Base-by-base conservation (phyloP, 2,888 invertebrate species). In the Tipula unca region DNA sequence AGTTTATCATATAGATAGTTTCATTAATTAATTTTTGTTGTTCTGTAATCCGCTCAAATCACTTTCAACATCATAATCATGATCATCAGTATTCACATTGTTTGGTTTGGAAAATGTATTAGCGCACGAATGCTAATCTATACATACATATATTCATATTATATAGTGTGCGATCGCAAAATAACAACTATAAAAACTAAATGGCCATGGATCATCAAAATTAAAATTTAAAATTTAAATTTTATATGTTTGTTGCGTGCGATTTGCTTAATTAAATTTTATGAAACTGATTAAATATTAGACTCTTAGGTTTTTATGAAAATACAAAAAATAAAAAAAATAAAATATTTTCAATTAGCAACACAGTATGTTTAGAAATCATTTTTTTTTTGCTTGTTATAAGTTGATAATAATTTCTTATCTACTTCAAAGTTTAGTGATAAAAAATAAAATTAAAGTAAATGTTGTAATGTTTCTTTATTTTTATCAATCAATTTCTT, bases 401-500 rank as follows among this genome's bases (percentile, higher is more conserved):
- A 48, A 48, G 69, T 25, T 69, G 69, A 69, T 69, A 25, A 69
- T 69, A 69, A 69, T 69, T 69, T 69, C 69, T 69, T 69, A 69
- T 69, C 69, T 25, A 25, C 10, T 10, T 25, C 48, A 17, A 25
- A 69, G 20, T 25, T 25, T 8, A 69, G n/a, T 13, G 69, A 69
- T 69, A 69, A 69, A 69, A 69, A 69, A 69, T 69, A 69, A 69
- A 69, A 2, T 69, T 25, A 25, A 69, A 69, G 20, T 69, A 25
- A 25, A 69, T 69, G 69, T 69, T 69, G 69, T 69, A 69, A 69
- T 69, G 25, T 69, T 69, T 48, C 69, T 69, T 69, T 0, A 69
- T 8, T 69, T 69, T 69, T 69, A 69, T 69, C 69, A 69, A 69
- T 69, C 69, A 69, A 69, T 69, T 69, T 69, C 69, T 69, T 69